Evolutionary conservation across 2,113 vertebrate species (phyloP), one percentile per base, ranked within the genome.

Genomic region (Oxygymnocypris stewartii): DNA sequence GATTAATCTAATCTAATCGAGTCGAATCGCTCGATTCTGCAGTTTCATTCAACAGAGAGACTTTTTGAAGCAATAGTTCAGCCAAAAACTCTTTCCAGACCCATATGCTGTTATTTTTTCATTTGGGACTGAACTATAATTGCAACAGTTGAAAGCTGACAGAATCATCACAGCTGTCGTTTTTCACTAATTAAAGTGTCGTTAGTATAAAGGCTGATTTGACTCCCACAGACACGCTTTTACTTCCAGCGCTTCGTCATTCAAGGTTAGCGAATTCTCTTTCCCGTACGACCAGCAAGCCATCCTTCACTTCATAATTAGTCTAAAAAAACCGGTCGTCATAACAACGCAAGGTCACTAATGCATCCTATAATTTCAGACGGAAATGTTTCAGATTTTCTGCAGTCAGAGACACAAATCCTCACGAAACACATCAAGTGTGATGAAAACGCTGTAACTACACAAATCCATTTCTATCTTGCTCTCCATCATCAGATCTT

Each of bases 161-260:
- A 79, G 31, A 79, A 37, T 79, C 49, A 13, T 18, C 31, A n/a
- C 77, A 57, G 51, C 9, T 57, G 16, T 59, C 9, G 6, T 59
- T 37, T 59, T 13, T 59, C 73, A n/a, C 77, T 79, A 57, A 79
- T 79, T 79, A 57, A 75, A 25, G 40, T 75, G 44, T 47, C 2
- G 42, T 75, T 75, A 14, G 42, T 6, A 3, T 42, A 28, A 23
- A n/a, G 51, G 54, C 54, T 25, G 57, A 61, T 80, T 42, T 80
- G 54, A 75, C 73, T 75, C 77, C 49, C 28, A 79, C 51, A 44
- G 7, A 44, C 42, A 18, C 31, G 28, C 51, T 42, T 61, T 9
- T 16, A 10, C 37, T 25, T 28, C 40, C 40, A 10, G 40, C 9
- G 18, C 11, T 44, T 75, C 8, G 40, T 59, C n/a, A 4, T 37